Conservation (phyloP, 2,888 invertebrate genomes). For the Pyrgus malvae region DNA sequence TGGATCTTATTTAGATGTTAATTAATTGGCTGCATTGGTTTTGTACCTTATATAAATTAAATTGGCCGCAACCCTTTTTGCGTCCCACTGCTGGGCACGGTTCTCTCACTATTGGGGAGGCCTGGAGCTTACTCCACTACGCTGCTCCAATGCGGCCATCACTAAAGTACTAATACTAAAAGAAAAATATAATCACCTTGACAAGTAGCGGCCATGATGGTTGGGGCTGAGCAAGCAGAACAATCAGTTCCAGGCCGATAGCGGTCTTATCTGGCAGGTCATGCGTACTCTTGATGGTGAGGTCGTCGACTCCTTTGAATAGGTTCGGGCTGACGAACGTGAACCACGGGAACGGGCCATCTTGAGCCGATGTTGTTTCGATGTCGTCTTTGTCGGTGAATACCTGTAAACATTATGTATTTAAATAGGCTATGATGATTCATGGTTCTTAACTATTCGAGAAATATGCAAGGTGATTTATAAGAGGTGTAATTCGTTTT, state of each 20-base stretch:
- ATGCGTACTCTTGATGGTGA: conserved; percentile 56
- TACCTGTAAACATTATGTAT: conserved; percentile 45
- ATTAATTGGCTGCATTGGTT: no score
- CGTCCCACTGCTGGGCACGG: no score
- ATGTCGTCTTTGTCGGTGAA: conserved; percentile 61
- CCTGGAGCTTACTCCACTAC: background rate
- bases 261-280: conserved; percentile 83
- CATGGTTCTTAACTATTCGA: no score
- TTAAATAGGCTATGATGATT: background rate
- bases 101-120: no score
- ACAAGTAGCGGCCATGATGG: conserved; percentile 89
- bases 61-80: no score
- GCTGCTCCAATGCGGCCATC: background rate
- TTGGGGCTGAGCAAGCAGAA: conserved; percentile 88
- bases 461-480: no score
- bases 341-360: conserved; percentile 86
- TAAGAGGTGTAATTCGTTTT: no score
- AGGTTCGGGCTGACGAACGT: conserved; percentile 85
- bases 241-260: conserved; percentile 86
- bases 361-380: conserved; percentile 40
- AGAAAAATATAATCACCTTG: conserved; percentile 79
- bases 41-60: no score
- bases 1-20: no score
- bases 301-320: conserved; percentile 70
- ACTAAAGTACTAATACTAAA: no score